Evolutionary conservation across 2,888 invertebrate genomes (phyloP).

Genomic region (Arctia plantaginis): DNA sequence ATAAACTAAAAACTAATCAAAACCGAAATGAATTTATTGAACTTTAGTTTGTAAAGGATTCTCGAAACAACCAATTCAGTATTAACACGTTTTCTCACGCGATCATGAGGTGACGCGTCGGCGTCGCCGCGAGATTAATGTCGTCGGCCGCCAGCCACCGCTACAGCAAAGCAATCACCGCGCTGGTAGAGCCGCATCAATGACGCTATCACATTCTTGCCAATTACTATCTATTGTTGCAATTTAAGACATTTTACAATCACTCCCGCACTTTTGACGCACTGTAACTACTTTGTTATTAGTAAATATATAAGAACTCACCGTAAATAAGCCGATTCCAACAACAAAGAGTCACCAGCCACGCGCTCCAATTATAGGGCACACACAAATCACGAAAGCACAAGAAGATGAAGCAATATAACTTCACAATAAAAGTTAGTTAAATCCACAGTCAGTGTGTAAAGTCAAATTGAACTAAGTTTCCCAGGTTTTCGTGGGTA

Average conservation of each 20-base stretch:
- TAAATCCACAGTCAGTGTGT: constrained; percentile 70
- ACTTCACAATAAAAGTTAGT: constrained; percentile 72
- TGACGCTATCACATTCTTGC: constrained; percentile 75
- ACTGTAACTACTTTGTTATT: constrained; percentile 50
- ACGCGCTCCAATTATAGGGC: constrained; percentile 86
- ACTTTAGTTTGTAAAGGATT: constrained; percentile 55
- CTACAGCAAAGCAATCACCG: constrained; percentile 67
- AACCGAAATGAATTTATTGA: constrained; percentile 24
- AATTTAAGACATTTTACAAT: constrained; percentile 43
- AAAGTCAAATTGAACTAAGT: constrained; percentile 74
- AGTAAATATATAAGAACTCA: constrained; percentile 69
- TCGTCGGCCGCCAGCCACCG: constrained; percentile 72
- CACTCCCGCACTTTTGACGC: constrained; percentile 34
- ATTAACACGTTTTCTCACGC: constrained; percentile 73
- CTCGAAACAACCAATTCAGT: constrained; percentile 70
- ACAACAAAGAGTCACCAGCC: constrained; percentile 86
- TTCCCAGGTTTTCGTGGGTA: constrained; percentile 78
- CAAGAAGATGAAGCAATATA: constrained; percentile 73
- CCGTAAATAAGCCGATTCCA: constrained; percentile 83
- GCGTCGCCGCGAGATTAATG: constrained; percentile 74
- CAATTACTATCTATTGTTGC: constrained; percentile 47
- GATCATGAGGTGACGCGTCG: constrained; percentile 77
- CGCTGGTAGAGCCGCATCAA: constrained; percentile 66
- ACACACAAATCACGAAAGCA: constrained; percentile 85
- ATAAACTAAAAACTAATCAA: constrained; percentile 23